phyloP scores from a whole-genome alignment of 2,797 vertebrate genomes.

The Pogoniulus pusillus region DNA sequence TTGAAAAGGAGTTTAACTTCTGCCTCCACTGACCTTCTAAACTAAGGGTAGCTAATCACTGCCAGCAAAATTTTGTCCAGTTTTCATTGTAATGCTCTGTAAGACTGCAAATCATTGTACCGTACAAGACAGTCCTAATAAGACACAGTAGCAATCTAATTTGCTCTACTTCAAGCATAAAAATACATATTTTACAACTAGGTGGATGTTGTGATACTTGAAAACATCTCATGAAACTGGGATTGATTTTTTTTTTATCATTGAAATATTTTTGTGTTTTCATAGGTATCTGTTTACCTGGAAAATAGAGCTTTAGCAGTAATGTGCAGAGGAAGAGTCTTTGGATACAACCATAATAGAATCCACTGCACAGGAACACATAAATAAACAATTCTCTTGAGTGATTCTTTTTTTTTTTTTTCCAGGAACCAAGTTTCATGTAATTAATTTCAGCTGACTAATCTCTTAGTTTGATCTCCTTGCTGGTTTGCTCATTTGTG shows the following conservation, averaged over 20 bases:
- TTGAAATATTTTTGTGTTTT: background rate
- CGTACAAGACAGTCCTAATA: background rate
- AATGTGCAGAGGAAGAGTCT: background rate
- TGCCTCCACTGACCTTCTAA: background rate
- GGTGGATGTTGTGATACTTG: background rate
- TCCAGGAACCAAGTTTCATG: background rate
- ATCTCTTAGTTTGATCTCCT: background rate
- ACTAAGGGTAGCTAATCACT: background rate
- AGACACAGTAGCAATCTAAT: background rate
- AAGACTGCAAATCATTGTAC: background rate
- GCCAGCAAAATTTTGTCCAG: background rate
- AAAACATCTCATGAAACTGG: background rate
- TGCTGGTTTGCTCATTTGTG: background rate
- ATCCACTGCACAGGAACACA: background rate
- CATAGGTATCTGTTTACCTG: background rate
- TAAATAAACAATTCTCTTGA: background rate
- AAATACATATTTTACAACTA: background rate
- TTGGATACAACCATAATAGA: background rate
- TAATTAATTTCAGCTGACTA: background rate
- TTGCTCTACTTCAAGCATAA: background rate
- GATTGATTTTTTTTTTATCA: background rate
- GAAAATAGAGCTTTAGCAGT: background rate
- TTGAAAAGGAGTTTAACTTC: background rate
- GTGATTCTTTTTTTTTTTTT: slow-evolving; percentile 26
- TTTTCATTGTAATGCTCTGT: background rate